Conservation (phyloP, 2,113 vertebrate genomes). For the Gasterosteus aculeatus region DNA sequence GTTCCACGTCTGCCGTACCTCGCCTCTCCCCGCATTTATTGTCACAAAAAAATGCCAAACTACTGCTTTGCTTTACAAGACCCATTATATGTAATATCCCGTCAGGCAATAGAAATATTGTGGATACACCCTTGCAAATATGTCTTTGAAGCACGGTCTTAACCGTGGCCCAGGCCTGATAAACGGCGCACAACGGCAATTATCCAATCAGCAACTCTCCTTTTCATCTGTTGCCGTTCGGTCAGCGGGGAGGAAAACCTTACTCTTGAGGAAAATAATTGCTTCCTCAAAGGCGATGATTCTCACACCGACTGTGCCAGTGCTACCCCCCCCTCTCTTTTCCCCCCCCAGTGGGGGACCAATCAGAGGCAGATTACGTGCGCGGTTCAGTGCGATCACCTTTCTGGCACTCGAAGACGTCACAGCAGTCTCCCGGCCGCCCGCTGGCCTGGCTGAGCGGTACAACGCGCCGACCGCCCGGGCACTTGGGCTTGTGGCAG, state of each 20-base stretch:
- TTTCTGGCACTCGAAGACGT: conserved; percentile 80
- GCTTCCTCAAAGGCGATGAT: conserved; percentile 36
- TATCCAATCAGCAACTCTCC: conserved; percentile 56
- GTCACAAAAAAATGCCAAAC: conserved; percentile 1
- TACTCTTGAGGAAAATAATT: conserved; percentile 52
- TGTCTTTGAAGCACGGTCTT: conserved; percentile 42
- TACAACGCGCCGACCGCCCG: conserved; percentile 65
- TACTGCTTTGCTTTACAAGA: conserved; percentile 12
- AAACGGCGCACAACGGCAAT: conserved; percentile 49
- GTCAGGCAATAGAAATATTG: conserved; percentile 31
- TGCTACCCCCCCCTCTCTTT: neutral
- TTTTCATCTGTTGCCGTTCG: conserved; percentile 51
- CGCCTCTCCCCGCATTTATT: conserved; percentile 1
- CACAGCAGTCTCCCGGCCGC: conserved; percentile 82
- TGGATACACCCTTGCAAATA: conserved; percentile 27
- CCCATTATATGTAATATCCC: conserved; percentile 30
- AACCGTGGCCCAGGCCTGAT: conserved; percentile 34
- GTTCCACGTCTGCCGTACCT: conserved; percentile 15
- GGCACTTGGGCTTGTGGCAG: conserved; percentile 75
- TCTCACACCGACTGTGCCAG: conserved; percentile 48
- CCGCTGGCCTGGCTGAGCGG: conserved; percentile 72
- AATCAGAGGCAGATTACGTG: conserved; percentile 19
- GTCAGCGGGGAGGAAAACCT: conserved; percentile 51
- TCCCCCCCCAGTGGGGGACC: conserved; percentile 26
- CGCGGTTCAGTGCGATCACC: conserved; percentile 67